phyloP scores from a whole-genome alignment of 2,888 invertebrate genomes.

The Volucella inflata region DNA sequence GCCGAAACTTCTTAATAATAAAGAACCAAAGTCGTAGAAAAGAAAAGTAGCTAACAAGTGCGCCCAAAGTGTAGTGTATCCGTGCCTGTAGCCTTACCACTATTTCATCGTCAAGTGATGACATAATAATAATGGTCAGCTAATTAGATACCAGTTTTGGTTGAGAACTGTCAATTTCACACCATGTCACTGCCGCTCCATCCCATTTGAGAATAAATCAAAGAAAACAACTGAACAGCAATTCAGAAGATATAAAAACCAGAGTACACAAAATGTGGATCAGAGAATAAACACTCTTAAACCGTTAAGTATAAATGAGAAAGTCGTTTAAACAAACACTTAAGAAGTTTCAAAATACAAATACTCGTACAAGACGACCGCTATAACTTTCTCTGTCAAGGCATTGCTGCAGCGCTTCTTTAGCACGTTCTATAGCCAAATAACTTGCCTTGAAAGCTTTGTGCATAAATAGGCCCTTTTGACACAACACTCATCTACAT shows the following conservation, averaged over 20 bases:
- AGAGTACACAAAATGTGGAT: slow-evolving; percentile 42
- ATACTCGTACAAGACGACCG: too few species aligned
- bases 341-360: not conserved
- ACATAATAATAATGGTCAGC: slow-evolving; percentile 51
- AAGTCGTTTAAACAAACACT: slow-evolving; percentile 61
- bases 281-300: slow-evolving; percentile 41
- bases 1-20: too few species aligned
- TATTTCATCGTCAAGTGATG: slow-evolving; percentile 31
- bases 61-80: too few species aligned
- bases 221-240: not conserved
- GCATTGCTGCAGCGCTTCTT: too few species aligned
- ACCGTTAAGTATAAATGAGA: slow-evolving; percentile 53
- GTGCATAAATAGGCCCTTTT: too few species aligned
- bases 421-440: too few species aligned
- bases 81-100: not conserved
- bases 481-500: too few species aligned
- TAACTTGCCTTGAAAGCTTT: too few species aligned
- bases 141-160: slow-evolving; percentile 57
- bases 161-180: slow-evolving; percentile 36
- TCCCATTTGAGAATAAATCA: not conserved
- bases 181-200: slow-evolving; percentile 13
- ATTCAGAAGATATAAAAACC: not conserved
- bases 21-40: too few species aligned
- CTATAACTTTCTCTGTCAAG: too few species aligned
- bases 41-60: too few species aligned